Conservation (phyloP, 2,113 vertebrate species). For the Nothocercus julius region DNA sequence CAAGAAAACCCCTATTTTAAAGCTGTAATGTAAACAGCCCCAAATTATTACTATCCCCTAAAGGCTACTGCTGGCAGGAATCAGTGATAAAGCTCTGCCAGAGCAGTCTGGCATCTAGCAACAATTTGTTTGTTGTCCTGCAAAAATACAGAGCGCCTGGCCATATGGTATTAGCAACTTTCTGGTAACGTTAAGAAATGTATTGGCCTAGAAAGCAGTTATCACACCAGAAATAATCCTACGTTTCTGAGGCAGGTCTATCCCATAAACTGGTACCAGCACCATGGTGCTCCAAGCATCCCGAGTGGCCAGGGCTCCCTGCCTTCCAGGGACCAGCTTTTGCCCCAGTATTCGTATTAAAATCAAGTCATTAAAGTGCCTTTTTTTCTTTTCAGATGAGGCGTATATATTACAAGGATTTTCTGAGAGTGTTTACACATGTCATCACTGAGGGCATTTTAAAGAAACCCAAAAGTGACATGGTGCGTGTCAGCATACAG, state of each 20-base stretch:
- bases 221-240: conserved; percentile 33
- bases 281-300: background rate
- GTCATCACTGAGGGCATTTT: background rate
- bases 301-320: background rate
- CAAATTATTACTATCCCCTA: conserved; percentile 60
- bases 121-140: conserved; percentile 73
- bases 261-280: background rate
- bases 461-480: background rate
- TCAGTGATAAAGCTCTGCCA: conserved; percentile 62
- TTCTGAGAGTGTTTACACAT: background rate
- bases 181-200: conserved; percentile 70
- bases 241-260: background rate
- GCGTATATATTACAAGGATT: background rate
- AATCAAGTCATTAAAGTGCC: background rate
- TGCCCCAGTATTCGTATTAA: background rate
- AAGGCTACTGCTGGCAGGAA: conserved; percentile 70
- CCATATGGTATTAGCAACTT: conserved; percentile 73
- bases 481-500: background rate
- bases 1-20: conserved; percentile 57
- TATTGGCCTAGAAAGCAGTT: conserved; percentile 63
- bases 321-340: background rate
- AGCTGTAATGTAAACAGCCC: conserved; percentile 60
- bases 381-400: background rate
- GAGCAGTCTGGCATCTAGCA: conserved; percentile 66
- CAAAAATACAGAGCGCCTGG: conserved; percentile 62